These are phyloP conservation scores for Vanessa cardui DNA, from an alignment of 2,888 invertebrate species.

Conservation along the genomic window DNA sequence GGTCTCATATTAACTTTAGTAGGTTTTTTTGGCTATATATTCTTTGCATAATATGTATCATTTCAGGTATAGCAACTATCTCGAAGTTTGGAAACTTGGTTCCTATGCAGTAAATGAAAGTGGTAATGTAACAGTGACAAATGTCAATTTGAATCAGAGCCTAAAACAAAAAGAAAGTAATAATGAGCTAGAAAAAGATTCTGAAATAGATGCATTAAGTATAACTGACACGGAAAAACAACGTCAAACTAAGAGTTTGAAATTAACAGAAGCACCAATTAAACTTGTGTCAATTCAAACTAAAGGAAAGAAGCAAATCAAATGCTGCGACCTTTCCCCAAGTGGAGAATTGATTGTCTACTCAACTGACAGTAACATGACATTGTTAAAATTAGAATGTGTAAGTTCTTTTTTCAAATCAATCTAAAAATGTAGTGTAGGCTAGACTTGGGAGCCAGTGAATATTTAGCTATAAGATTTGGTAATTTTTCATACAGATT, in stretches of 20 bases:
- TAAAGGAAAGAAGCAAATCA: slow-evolving; percentile 85
- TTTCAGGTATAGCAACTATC: slow-evolving; percentile 78
- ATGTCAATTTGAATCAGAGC: slow-evolving; percentile 45
- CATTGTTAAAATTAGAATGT: slow-evolving; percentile 85
- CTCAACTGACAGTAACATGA: slow-evolving; percentile 85
- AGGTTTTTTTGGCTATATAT: not conserved
- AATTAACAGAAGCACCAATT: slow-evolving; percentile 81
- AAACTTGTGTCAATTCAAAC: slow-evolving; percentile 87
- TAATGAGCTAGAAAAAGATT: slow-evolving; percentile 59
- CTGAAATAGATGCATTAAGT: slow-evolving; percentile 47
- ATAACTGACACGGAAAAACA: slow-evolving; percentile 25
- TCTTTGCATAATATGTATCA: slow-evolving; percentile 3
- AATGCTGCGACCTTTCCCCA: slow-evolving; percentile 87
- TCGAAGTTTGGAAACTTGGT: slow-evolving; percentile 80
- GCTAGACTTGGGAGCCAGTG: too few relatives aligned
- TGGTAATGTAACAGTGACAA: slow-evolving; percentile 75
- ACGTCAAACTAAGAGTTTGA: slow-evolving; percentile 55
- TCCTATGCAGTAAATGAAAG: slow-evolving; percentile 80
- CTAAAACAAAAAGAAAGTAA: slow-evolving; percentile 44
- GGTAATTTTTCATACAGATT: too few relatives aligned
- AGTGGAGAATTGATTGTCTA: slow-evolving; percentile 89
- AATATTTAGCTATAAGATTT: too few relatives aligned
- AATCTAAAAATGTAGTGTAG: not conserved
- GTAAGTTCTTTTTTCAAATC: slow-evolving; percentile 52
- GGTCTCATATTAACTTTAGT: not conserved